Evolutionary conservation across 2,797 vertebrate species (phyloP).

Genomic region (Oryzias sinensis): DNA sequence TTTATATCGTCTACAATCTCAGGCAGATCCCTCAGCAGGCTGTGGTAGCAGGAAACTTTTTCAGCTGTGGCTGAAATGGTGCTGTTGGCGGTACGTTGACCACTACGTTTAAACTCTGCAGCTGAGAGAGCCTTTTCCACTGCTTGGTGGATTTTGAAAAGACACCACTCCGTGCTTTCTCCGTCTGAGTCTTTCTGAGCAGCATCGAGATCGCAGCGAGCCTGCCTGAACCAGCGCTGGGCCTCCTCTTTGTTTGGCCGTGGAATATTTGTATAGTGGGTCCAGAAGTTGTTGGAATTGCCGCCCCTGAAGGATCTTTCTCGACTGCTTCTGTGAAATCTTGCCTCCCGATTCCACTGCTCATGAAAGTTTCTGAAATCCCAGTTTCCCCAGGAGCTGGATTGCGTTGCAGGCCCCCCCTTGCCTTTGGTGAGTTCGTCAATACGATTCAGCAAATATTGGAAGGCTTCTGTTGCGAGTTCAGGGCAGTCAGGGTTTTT

Average conservation of each 20-base stretch:
- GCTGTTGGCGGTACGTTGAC: constrained; percentile 28
- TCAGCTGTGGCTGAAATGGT: constrained; percentile 61
- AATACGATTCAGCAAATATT: constrained; percentile 72
- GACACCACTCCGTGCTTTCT: constrained; percentile 78
- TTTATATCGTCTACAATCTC: constrained; percentile 56
- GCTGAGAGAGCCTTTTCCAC: constrained; percentile 81
- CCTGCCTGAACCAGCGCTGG: constrained; percentile 79
- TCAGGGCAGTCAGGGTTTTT: constrained; percentile 70
- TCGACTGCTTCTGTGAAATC: constrained; percentile 59
- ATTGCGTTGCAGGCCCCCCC: constrained; percentile 3
- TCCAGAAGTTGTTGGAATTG: constrained; percentile 74
- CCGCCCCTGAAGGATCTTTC: constrained; percentile 45
- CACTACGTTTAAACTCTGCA: constrained; percentile 63
- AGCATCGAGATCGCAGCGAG: constrained; percentile 78
- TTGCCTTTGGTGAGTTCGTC: constrained; percentile 46
- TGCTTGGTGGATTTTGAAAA: constrained; percentile 82
- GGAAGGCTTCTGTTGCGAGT: constrained; percentile 72
- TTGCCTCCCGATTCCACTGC: constrained; percentile 77
- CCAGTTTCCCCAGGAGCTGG: constrained; percentile 1
- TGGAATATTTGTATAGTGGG: constrained; percentile 59
- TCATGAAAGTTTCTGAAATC: constrained; percentile 54
- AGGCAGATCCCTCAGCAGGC: constrained; percentile 54
- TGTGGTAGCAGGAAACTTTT: constrained; percentile 50
- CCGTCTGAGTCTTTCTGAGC: constrained; percentile 59
- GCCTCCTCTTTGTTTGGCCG: constrained; percentile 74